Conservation (phyloP, 1,140 invertebrate genomes). For the Cotesia vestalis region DNA sequence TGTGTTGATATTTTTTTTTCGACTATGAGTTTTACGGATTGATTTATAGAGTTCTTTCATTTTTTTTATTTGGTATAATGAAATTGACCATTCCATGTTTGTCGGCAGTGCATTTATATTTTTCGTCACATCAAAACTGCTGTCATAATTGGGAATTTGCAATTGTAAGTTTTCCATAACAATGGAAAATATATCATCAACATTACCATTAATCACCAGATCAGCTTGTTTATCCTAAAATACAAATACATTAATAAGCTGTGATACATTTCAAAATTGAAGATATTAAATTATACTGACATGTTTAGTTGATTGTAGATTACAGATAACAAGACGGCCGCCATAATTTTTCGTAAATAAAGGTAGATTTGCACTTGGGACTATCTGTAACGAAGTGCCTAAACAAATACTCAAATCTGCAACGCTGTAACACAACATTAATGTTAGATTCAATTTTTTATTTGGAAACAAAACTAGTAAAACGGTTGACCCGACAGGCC, state of each 20-base stretch:
- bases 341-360: constrained; percentile 87
- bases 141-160: constrained; percentile 76
- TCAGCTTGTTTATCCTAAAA: constrained; percentile 91
- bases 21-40: constrained; percentile 62
- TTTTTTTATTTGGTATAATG: constrained; percentile 63
- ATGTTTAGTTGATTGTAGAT: constrained; percentile 97
- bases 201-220: constrained; percentile 88
- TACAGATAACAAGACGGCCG: constrained; percentile 92
- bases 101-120: constrained; percentile 55
- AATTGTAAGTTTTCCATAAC: constrained; percentile 79
- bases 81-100: constrained; percentile 71
- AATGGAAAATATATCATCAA: constrained; percentile 84
- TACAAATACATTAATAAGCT: constrained; percentile 25
- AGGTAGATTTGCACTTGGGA: constrained; percentile 95
- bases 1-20: constrained; percentile 45
- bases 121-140: constrained; percentile 74
- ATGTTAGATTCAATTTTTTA: neutral
- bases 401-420: constrained; percentile 93
- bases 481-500: no score
- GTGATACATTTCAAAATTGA: constrained; percentile 12
- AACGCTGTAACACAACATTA: constrained; percentile 69
- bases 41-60: constrained; percentile 68
- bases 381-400: constrained; percentile 96
- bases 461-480: no score
- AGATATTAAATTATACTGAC: constrained; percentile 67